Evolutionary conservation across 2,113 vertebrate species (phyloP).

Genomic region (Dendrocopos noguchii): DNA sequence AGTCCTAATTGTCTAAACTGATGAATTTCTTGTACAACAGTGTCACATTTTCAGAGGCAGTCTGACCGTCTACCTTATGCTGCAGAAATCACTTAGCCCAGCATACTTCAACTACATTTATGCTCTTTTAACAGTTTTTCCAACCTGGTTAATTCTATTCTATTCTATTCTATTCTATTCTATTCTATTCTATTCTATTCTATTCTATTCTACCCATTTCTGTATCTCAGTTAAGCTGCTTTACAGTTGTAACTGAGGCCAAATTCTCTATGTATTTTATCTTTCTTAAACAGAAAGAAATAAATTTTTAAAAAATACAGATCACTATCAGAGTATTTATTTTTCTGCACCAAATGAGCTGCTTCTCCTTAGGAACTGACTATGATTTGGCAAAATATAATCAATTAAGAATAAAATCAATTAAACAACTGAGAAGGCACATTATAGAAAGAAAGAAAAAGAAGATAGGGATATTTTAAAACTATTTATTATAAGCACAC

Average conservation of each 20-base stretch:
- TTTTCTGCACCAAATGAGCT: not conserved
- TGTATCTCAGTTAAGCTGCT: not conserved
- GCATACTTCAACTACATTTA: not conserved
- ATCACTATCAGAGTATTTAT: not conserved
- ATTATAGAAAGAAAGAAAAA: not conserved
- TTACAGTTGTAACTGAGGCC: not conserved
- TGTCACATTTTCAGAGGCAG: not conserved
- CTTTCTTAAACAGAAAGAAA: not conserved
- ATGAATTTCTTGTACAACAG: not conserved
- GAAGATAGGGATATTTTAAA: not conserved
- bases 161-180: too few species aligned
- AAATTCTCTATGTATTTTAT: not conserved
- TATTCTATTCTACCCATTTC: not conserved
- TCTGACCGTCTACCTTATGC: not conserved
- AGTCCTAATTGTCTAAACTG: not conserved
- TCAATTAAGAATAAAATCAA: not conserved
- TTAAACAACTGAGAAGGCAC: not conserved
- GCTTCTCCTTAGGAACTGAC: not conserved
- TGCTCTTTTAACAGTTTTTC: not conserved
- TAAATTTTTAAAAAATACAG: not conserved
- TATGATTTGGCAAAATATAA: not conserved
- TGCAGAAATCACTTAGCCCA: not conserved
- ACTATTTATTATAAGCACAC: not conserved
- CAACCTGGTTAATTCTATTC: too few species aligned
- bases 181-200: too few species aligned